phyloP scores from a whole-genome alignment of 2,797 vertebrate species.

The Merluccius polli region DNA sequence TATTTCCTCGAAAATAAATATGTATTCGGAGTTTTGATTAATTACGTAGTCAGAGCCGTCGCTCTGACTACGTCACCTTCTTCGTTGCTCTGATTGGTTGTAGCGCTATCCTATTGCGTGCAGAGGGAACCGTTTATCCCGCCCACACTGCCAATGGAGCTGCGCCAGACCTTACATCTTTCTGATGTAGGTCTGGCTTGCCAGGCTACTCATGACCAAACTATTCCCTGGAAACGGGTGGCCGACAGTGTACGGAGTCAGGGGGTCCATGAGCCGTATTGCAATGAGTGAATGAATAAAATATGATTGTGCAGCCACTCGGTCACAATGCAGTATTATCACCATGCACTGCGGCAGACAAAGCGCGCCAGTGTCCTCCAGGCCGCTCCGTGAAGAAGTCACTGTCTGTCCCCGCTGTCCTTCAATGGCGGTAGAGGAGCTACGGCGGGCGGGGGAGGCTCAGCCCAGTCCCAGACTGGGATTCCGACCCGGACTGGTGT shows the following conservation, averaged over 20 bases:
- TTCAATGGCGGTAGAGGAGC: slow-evolving; percentile 39
- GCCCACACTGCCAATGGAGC: no score
- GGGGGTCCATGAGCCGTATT: slow-evolving; percentile 30
- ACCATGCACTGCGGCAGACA: slow-evolving; percentile 59
- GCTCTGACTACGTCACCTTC: no score
- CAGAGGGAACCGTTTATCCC: no score
- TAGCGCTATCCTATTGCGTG: no score
- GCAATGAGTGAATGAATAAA: slow-evolving; percentile 66
- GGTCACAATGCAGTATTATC: slow-evolving; percentile 51
- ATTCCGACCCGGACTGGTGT: slow-evolving; percentile 68
- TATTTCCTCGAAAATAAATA: no score
- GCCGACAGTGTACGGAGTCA: slow-evolving; percentile 48
- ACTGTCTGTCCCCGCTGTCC: slow-evolving; percentile 74
- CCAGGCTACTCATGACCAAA: slow-evolving; percentile 63
- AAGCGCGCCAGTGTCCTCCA: slow-evolving; percentile 69
- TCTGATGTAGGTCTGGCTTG: no score
- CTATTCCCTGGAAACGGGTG: slow-evolving; percentile 43
- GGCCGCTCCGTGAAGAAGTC: slow-evolving; percentile 56
- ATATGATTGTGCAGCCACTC: slow-evolving; percentile 62
- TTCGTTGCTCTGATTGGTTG: no score
- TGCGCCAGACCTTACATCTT: no score
- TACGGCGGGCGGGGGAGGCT: slow-evolving; percentile 53
- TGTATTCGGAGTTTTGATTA: no score
- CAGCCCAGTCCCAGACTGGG: slow-evolving; percentile 48
- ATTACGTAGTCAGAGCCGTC: no score